Base-by-base conservation (phyloP, 2,888 invertebrate species). In the Leptura quadrifasciata region DNA sequence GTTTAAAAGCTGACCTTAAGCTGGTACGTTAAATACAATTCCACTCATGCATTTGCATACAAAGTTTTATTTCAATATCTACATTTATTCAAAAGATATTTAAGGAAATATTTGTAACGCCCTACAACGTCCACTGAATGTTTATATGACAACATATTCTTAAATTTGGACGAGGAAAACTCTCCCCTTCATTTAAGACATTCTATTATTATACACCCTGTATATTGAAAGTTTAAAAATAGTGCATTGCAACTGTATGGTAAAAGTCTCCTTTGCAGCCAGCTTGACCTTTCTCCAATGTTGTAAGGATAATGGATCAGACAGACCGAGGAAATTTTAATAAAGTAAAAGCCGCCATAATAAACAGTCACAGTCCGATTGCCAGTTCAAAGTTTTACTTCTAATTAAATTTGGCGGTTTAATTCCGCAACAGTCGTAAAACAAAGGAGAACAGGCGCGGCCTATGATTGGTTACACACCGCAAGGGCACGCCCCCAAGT, bases 321-420 rank as follows among this genome's bases (percentile, higher is more conserved):
- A 47, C 47, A 47, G 63, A 39, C 39, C 9, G 63, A 39, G 17
- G 35, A 31, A 31, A 63, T 63, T 63, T 63, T 35, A 63, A 63
- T 63, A 63, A 63, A 63, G 39, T 39, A 63, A 35, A 63, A 52
- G 69, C 61, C 75, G 61, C 60, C 72, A 60, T 74, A 69, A 52
- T 54, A 67, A 78, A 70, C 79, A 79, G 81, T 82, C 82, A 82
- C 81, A 81, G 82, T 81, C 75, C 76, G 79, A 81, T 78, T 72
- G 77, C 79, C 78, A 74, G 78, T 75, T 76, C 80, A 76, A 74
- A 77, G 77, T 85, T 86, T 85, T 86, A 86, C 85, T 86, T 84
- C 86, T 88, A 88, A 88, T 88, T 88, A 88, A 88, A 88, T 88
- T 88, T 86, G 88, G 88, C 86, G 86, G 86, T 87, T 87, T 86